Evolutionary conservation across 1,140 invertebrate genomes (phyloP), one percentile per base, ranked within the genome.

Genomic region (Gerris buenoi): DNA sequence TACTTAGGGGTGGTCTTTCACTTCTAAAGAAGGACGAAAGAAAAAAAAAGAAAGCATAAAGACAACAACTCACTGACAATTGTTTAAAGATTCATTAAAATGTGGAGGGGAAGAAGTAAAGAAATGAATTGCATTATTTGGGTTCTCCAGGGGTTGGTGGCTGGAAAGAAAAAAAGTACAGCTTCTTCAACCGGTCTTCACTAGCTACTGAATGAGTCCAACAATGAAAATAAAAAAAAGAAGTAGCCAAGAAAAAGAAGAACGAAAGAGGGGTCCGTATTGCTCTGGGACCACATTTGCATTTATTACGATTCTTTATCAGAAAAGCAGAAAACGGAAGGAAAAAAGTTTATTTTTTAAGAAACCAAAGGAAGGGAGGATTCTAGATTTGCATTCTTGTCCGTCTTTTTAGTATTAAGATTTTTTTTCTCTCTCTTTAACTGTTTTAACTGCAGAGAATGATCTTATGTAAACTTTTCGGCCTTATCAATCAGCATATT

Each of bases 41-140:
- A n/a, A n/a, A n/a, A 60, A 60, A 25, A 22, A 60, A 22, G 3
- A 60, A 15, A 60, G 5, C 23, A 3, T 60, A 60, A 22, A 60
- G 23, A 60, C 15, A 60, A 60, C 15, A 25, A 22, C 22, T 60
- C 58, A 22, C 58, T 60, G 58, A 60, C 58, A 60, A 60, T 60
- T 60, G 58, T 60, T 60, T 60, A 60, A 60, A 60, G 58, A 60
- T 60, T 60, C 58, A 60, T 60, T 60, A 60, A 60, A 60, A 60
- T 22, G 23, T 15, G 58, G 23, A 60, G 3, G 23, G n/a, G n/a
- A 56, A 60, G 22, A 25, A 60, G 23, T 14, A 25, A 60, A 22
- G 22, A 60, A 60, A 60, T 60, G 58, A 60, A 60, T 60, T 60
- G 58, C 58, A 60, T 60, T 60, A 60, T 46, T 46, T 46, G 18